phyloP scores from a whole-genome alignment of 2,888 invertebrate species.

The Sicus ferrugineus region DNA sequence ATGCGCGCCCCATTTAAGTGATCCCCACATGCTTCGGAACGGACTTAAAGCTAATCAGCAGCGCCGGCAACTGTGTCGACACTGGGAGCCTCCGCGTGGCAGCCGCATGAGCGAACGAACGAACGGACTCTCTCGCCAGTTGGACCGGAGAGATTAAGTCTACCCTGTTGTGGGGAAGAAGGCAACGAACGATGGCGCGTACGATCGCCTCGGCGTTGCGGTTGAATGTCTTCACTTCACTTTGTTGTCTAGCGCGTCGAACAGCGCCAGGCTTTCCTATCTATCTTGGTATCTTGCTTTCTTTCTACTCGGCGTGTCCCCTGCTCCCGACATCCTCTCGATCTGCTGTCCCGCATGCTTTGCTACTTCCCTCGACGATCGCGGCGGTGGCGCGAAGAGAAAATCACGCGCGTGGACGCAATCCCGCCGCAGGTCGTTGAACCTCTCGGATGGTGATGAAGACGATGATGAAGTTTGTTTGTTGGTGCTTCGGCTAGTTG shows the following conservation, averaged over 20 bases:
- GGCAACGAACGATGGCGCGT: constrained; percentile 23
- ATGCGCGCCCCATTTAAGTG: constrained; percentile 25
- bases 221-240: constrained; percentile 12
- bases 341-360: constrained; percentile 3
- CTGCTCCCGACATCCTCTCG: not conserved
- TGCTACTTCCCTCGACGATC: constrained; percentile 16
- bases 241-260: constrained; percentile 23
- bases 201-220: constrained; percentile 11
- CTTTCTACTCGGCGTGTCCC: not conserved
- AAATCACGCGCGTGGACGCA: constrained; percentile 49
- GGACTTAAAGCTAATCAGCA: constrained; percentile 25
- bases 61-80: constrained; percentile 11
- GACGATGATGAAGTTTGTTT: constrained; percentile 6
- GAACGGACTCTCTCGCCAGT: constrained; percentile 19
- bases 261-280: constrained; percentile 20
- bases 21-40: constrained; percentile 17
- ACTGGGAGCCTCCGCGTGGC: not conserved
- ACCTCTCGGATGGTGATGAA: not conserved
- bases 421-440: constrained; percentile 40
- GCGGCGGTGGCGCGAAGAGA: constrained; percentile 27
- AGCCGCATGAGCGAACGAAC: constrained; percentile 11
- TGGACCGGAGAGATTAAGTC: constrained; percentile 18
- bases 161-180: constrained; percentile 17
- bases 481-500: not conserved
- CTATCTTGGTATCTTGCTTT: not conserved